These are phyloP conservation scores for Platorchestia sp. DNA, from an alignment of 1,140 invertebrate species.

Conservation along the genomic window DNA sequence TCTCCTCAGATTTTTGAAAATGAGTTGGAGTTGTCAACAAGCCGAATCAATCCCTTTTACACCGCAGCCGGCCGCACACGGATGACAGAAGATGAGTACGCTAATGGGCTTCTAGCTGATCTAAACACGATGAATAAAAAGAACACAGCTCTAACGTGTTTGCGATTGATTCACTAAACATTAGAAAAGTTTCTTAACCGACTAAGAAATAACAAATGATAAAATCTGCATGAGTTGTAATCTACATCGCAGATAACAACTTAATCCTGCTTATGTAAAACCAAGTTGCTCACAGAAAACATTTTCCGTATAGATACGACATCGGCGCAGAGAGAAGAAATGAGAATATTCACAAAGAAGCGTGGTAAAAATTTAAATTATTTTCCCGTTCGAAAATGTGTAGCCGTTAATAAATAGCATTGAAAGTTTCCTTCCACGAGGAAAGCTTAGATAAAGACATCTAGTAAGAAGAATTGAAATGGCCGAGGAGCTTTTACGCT, in stretches of 20 bases:
- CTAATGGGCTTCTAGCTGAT: background rate
- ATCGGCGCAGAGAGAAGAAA: background rate
- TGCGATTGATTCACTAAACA: background rate
- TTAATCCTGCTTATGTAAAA: background rate
- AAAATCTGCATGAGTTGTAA: background rate
- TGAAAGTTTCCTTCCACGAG: background rate
- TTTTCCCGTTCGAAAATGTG: background rate
- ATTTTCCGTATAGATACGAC: too few relatives aligned
- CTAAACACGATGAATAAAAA: background rate
- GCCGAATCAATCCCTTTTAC: background rate
- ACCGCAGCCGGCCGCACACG: background rate
- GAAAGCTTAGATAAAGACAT: background rate
- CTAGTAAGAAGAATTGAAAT: background rate
- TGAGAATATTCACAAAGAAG: background rate
- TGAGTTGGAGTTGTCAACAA: background rate
- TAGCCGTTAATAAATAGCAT: background rate
- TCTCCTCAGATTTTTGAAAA: background rate
- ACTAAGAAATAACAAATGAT: background rate
- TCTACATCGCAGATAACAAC: background rate
- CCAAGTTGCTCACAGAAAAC: background rate
- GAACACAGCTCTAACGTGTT: background rate
- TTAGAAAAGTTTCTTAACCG: background rate
- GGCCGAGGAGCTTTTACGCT: background rate
- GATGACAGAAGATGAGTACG: background rate
- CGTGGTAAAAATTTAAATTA: background rate